Evolutionary conservation across 1,140 invertebrate species (phyloP).

Genomic region (Pygmarrhopalites habei): DNA sequence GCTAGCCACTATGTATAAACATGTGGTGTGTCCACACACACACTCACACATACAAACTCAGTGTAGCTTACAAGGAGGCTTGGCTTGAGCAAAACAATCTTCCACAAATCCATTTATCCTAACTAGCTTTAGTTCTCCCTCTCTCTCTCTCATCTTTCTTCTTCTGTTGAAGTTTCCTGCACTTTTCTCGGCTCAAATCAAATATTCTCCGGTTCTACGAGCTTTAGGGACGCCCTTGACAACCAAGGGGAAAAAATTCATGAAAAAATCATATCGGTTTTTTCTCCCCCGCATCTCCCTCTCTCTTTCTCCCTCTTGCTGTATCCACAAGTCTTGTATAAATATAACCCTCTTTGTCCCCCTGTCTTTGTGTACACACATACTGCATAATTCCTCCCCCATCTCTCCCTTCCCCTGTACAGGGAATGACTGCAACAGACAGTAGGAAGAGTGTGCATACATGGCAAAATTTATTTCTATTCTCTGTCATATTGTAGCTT

Average conservation of each 20-base stretch:
- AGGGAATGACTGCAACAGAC: too few relatives aligned
- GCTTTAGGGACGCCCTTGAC: conserved; percentile 7
- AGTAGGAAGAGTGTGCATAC: too few relatives aligned
- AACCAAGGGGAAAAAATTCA: background rate
- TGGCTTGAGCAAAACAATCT: background rate
- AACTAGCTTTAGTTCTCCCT: conserved; percentile 31
- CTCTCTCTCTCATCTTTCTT: conserved; percentile 12
- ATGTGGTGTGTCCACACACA: too few relatives aligned
- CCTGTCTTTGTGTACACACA: background rate
- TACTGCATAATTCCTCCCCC: background rate
- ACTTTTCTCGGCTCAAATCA: conserved; percentile 27
- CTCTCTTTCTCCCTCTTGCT: background rate
- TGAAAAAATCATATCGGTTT: background rate
- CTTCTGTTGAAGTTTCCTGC: conserved; percentile 8
- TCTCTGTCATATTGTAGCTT: too few relatives aligned
- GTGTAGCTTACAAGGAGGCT: too few relatives aligned
- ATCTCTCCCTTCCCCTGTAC: too few relatives aligned
- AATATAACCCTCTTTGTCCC: background rate
- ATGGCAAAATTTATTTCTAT: too few relatives aligned
- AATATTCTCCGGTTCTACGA: conserved; percentile 29
- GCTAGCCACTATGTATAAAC: too few relatives aligned
- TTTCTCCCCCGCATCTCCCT: background rate
- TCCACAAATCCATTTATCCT: conserved; percentile 37
- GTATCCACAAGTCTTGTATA: background rate
- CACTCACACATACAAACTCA: too few relatives aligned